Evolutionary conservation across 2,797 vertebrate species (phyloP), one percentile per base, ranked within the genome.

Genomic region (Pseudopleuronectes americanus): DNA sequence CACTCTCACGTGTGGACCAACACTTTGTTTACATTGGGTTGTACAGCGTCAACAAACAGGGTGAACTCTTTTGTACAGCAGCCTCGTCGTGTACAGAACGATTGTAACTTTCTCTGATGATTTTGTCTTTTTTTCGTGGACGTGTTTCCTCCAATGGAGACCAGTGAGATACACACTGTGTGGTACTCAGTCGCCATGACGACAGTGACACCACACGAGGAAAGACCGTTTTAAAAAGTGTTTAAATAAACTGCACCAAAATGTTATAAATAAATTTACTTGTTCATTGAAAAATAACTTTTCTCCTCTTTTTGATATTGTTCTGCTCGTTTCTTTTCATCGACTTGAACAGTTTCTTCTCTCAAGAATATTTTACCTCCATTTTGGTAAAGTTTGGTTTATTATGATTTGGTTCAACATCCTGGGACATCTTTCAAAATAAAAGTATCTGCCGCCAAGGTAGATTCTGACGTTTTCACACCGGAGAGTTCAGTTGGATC

Each of bases 41-140:
- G 84, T 71, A 80, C 47, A 70, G 57, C 69, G 68, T 71, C 83
- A 82, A 85, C 77, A 86, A 72, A 87, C 85, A 86, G 85, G 83
- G 78, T 80, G 63, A 76, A 75, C 57, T 70, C 70, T 88, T 49
- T 84, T 83, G 68, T 87, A 84, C 19, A 68, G 72, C 75, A 53
- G 78, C 73, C 75, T 83, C 24, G 31, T 69, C 70, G 19, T 89
- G 87, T 87, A 87, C 79, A 87, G 78, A 77, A 78, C 41, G 83
- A 90, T 85, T 89, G 86, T 84, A 81, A 65, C 21, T 59, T 68
- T n/a, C 12, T 62, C 64, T n/a, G 3, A 56, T 17, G 6, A 3
- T 58, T 41, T 17, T 17, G 36, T 12, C 9, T 51, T 14, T 58
- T 41, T 14, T 58, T 41, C 6, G 10, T 23, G 8, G 23, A 21